Evolutionary conservation across 2,888 invertebrate genomes (phyloP).

Genomic region (Chrysolina americana): DNA sequence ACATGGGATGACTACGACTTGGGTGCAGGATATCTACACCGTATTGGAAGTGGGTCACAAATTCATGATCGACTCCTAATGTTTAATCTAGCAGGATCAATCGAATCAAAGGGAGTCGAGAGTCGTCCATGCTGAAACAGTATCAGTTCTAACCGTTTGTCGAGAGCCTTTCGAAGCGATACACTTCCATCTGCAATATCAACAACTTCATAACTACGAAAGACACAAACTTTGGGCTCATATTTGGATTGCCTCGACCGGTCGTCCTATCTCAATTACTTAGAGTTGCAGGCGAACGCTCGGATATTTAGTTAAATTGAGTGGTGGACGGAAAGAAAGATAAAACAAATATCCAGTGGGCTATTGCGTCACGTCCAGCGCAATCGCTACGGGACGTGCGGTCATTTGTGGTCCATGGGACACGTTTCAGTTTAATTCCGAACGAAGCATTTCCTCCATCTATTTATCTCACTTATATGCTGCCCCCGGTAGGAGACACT

Average conservation of each 20-base stretch:
- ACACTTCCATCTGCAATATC: background rate
- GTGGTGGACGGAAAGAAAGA: constrained; percentile 48
- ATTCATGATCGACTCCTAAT: background rate
- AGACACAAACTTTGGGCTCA: constrained; percentile 26
- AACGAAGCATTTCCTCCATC: constrained; percentile 54
- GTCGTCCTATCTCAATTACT: constrained; percentile 51
- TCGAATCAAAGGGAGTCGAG: background rate
- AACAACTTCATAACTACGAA: constrained; percentile 21
- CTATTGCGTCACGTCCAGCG: constrained; percentile 68
- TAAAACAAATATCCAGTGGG: constrained; percentile 63
- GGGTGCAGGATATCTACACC: background rate
- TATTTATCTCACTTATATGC: constrained; percentile 68
- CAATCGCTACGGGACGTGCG: constrained; percentile 68
- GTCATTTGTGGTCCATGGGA: constrained; percentile 67
- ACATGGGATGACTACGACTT: background rate
- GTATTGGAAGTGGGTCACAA: background rate
- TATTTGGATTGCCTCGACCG: constrained; percentile 39
- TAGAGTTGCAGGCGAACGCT: constrained; percentile 51
- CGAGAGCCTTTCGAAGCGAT: background rate
- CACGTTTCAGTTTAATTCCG: constrained; percentile 71
- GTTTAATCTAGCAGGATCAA: background rate
- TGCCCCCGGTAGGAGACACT: constrained; percentile 56
- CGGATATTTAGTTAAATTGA: constrained; percentile 61
- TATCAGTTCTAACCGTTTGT: background rate
- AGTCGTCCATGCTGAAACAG: background rate